Conservation (phyloP, 2,888 invertebrate species). For the Steinernema scapterisci region DNA sequence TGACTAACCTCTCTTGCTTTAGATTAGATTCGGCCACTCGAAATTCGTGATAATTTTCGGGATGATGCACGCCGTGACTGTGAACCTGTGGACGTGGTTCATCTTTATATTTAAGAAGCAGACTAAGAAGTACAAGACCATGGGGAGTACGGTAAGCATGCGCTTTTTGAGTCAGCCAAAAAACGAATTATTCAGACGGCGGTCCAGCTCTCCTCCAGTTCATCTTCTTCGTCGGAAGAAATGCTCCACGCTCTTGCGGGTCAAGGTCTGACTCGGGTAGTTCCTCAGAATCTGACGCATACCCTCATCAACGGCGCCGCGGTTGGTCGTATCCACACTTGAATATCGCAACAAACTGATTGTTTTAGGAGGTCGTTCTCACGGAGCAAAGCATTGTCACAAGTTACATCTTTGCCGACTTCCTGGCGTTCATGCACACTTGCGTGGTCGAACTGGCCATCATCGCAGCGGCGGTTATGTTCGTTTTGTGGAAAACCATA, state of each 20-base stretch:
- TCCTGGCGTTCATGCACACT: constrained; percentile 24
- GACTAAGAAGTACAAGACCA: constrained; percentile 17
- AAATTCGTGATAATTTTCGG: constrained; percentile 40
- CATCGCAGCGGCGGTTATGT: constrained; percentile 16
- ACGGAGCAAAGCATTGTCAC: neutral
- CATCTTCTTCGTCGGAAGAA: constrained; percentile 14
- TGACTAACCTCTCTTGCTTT: no score
- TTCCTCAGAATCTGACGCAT: neutral
- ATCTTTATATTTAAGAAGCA: constrained; percentile 35
- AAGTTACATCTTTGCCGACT: constrained; percentile 24
- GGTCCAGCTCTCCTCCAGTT: neutral
- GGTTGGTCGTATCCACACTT: no score
- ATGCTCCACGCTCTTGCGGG: neutral
- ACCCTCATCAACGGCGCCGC: neutral
- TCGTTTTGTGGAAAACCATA: constrained; percentile 12
- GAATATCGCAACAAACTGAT: no score
- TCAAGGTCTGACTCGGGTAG: neutral
- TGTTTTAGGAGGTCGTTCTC: neutral
- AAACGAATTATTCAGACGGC: neutral
- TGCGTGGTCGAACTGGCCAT: constrained; percentile 22
- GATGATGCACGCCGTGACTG: constrained; percentile 43
- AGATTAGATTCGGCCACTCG: constrained; percentile 37
- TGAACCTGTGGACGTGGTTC: constrained; percentile 43
- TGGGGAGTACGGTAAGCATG: neutral
- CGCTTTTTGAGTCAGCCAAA: neutral